These are phyloP conservation scores for Propithecus perrieri DNA, from an alignment of 2,797 vertebrate species.

Conservation along the genomic window DNA sequence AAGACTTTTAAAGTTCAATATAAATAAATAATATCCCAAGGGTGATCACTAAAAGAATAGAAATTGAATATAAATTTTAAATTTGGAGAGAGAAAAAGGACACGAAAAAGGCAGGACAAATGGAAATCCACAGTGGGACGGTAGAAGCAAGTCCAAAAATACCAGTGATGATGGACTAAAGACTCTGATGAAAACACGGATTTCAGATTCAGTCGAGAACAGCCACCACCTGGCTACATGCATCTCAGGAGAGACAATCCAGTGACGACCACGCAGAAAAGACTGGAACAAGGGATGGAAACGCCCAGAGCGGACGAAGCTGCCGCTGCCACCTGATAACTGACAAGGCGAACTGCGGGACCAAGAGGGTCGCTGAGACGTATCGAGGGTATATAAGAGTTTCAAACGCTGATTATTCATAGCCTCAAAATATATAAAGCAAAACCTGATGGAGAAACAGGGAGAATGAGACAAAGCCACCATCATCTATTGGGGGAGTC, in stretches of 20 bases:
- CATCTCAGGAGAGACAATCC: neutral
- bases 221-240: neutral
- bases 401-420: neutral
- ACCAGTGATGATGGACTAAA: neutral
- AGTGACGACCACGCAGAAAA: neutral
- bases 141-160: neutral
- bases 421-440: neutral
- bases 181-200: neutral
- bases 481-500: neutral
- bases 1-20: neutral
- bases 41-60: neutral
- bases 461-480: neutral
- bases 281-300: neutral
- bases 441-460: neutral
- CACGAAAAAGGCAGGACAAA: neutral
- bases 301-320: neutral
- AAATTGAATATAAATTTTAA: neutral
- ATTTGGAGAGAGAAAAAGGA: neutral
- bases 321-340: neutral
- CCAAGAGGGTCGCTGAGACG: neutral
- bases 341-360: neutral
- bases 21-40: neutral
- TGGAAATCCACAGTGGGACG: neutral
- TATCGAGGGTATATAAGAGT: neutral
- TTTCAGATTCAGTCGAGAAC: neutral